Base-by-base conservation (phyloP, 1,140 invertebrate genomes). In the Calephelis virginiensis region DNA sequence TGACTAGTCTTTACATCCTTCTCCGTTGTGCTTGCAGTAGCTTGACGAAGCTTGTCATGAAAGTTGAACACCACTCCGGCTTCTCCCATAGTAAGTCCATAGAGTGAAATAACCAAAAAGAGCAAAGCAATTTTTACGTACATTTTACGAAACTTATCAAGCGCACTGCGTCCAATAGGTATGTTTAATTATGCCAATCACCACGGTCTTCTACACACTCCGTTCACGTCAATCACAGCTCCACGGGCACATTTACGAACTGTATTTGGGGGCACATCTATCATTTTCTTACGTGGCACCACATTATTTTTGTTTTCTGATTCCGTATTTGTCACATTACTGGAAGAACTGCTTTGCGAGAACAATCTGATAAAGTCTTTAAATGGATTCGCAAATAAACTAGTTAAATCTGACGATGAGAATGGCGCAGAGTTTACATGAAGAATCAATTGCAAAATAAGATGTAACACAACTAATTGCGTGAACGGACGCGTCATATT, bases 41-140 rank as follows among this genome's bases (percentile, higher is more conserved):
- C 80, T 68, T 76, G 72, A 38, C 75, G 74, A 50, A 89, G 78
- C 73, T 88, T 89, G 5, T 86, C 84, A 12, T 77, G 80, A 63
- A 85, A 86, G 74, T 90, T 86, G 69, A 90, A 90, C 48, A 79
- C 74, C 45, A 82, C 77, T 46, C 80, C 75, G 38, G 71, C 46
- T 61, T 77, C 48, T 17, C 63, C 74, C 49, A 69, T 49, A 38
- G 64, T 63, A 67, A 80, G 72, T 69, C 69, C 63, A 66, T 64
- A 67, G 45, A 80, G 61, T 53, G 74, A 47, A 53, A 82, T 60
- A 68, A 82, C 28, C 64, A 66, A 74, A 59, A 81, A 28, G 70
- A 82, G 67, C 61, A 89, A 65, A 73, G 85, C 84, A 75, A 75
- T 74, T 80, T 85, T 88, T 75, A 80, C 86, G 85, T 85, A 78